A percentile compares a stretch with the other conserved stretches of the same genome.
Evolutionary conservation across 2,888 invertebrate genomes (phyloP).

Genomic region (Girardia tigrina): DNA sequence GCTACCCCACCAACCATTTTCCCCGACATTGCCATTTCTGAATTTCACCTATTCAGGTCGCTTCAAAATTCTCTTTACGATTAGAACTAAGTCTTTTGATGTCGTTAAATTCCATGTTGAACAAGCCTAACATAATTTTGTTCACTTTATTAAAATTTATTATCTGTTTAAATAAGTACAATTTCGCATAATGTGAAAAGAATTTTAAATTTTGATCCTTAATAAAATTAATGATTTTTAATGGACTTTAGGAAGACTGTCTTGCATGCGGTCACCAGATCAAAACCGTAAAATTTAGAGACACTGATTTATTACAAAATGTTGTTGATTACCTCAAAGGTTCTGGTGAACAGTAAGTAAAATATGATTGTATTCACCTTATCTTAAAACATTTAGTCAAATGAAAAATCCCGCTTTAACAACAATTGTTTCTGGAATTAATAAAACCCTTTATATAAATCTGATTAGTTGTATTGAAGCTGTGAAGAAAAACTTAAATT

Average conservation of each 20-base stretch:
- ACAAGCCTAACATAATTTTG: no score
- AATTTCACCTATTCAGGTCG: no score
- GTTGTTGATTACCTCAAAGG: conserved; percentile 68
- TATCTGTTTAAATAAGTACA: no score
- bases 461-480: conserved; percentile 76
- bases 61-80: no score
- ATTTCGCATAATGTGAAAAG: no score
- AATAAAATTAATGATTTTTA: background rate
- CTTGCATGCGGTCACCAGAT: background rate
- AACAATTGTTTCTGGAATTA: conserved; percentile 63
- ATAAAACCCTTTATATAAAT: conserved; percentile 81
- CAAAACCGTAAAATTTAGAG: conserved; percentile 43
- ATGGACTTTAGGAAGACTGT: background rate
- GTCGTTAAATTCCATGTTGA: no score
- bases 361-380: conserved; percentile 4
- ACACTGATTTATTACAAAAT: conserved; percentile 60
- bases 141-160: no score
- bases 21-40: no score
- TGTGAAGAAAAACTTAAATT: conserved; percentile 73
- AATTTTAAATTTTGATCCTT: background rate
- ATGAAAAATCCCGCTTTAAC: conserved; percentile 72
- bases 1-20: no score
- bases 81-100: no score
- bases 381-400: conserved; percentile 53
- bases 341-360: conserved; percentile 57